These are phyloP conservation scores for Philypnodon macrostomus DNA, from an alignment of 2,797 vertebrate genomes.

Conservation along the genomic window DNA sequence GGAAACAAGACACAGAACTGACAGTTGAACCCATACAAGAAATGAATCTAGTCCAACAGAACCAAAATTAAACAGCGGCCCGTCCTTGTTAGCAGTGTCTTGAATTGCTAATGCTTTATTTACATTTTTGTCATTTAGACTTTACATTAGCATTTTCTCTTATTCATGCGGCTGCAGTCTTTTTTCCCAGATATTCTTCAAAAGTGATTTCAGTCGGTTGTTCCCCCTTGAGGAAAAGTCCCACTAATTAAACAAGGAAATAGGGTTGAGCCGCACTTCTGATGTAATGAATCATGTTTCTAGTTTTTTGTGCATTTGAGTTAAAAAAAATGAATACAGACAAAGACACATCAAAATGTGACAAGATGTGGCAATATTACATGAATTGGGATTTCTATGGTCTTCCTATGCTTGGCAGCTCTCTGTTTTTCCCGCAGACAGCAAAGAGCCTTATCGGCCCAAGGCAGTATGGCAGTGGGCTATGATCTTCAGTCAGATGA, in stretches of 20 bases:
- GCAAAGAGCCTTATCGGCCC: conserved; percentile 13
- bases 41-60: conserved; percentile 4
- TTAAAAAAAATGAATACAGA: conserved; percentile 14
- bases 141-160: conserved; percentile 63
- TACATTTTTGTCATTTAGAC: conserved; percentile 64
- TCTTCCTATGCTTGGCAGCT: conserved; percentile 12
- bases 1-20: conserved; percentile 15
- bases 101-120: conserved; percentile 67
- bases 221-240: conserved; percentile 39
- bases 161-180: conserved; percentile 52
- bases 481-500: conserved; percentile 21
- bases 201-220: conserved; percentile 44
- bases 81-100: conserved; percentile 59
- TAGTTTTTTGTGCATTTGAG: conserved; percentile 8
- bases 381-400: conserved; percentile 3
- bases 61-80: conserved; percentile 44
- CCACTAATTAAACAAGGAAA: conserved; percentile 64
- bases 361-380: conserved; percentile 16
- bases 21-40: conserved; percentile 17
- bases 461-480: conserved; percentile 17
- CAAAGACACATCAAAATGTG: conserved; percentile 17
- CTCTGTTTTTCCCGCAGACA: conserved; percentile 11
- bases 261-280: conserved; percentile 34
- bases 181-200: conserved; percentile 48
- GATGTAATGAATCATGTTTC: conserved; percentile 52